Conservation (phyloP, 1,140 invertebrate species). For the Thaumatotibia leucotreta region DNA sequence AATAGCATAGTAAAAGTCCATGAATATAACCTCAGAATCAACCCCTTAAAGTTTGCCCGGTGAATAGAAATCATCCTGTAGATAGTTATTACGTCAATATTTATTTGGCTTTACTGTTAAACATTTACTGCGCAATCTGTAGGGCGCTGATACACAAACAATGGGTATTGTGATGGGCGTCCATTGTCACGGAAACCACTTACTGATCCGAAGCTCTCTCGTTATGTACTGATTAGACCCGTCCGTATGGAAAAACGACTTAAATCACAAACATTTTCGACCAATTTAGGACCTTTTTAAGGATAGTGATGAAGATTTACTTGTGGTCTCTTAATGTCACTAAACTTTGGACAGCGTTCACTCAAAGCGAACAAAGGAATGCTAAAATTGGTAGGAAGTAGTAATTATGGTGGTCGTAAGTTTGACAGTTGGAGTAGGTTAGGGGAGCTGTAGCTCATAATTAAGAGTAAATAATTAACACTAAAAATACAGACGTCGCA, state of each 20-base stretch:
- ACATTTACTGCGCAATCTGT: background rate
- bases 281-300: background rate
- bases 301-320: background rate
- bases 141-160: background rate
- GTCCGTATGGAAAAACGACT: background rate
- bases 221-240: background rate
- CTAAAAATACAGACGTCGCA: too few species aligned
- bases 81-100: too few species aligned
- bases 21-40: too few species aligned
- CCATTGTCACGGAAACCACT: background rate
- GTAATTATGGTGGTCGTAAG: too few species aligned
- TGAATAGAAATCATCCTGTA: too few species aligned
- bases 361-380: too few species aligned
- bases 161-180: background rate
- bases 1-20: too few species aligned
- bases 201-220: background rate
- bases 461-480: too few species aligned
- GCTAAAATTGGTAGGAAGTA: too few species aligned
- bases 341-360: background rate
- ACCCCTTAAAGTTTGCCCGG: too few species aligned
- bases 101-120: background rate
- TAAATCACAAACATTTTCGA: background rate
- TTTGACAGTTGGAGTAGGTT: too few species aligned
- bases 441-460: too few species aligned
- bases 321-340: background rate